Percentiles rank a stretch among this genome's conserved stretches.
These are phyloP conservation scores for Leptinotarsa juncta DNA, from an alignment of 2,888 invertebrate genomes.

Conservation along the genomic window DNA sequence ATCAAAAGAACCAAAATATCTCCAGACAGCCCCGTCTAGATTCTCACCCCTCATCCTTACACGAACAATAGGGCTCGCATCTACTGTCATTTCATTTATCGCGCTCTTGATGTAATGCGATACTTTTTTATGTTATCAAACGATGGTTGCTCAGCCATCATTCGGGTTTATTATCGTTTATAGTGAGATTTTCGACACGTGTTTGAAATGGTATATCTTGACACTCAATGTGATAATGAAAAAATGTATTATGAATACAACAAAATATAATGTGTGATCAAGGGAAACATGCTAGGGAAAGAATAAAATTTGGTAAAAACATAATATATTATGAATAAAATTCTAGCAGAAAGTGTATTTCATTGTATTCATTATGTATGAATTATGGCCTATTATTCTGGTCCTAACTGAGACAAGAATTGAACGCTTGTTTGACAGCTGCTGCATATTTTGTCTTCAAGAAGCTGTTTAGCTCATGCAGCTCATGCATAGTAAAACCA, in stretches of 20 bases:
- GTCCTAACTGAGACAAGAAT: too few relatives aligned
- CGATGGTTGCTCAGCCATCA: slow-evolving; percentile 36
- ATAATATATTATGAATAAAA: too few relatives aligned
- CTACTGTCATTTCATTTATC: slow-evolving; percentile 43
- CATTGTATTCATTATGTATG: too few relatives aligned
- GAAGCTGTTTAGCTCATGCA: too few relatives aligned
- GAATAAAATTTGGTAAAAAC: neutral
- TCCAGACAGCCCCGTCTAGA: neutral
- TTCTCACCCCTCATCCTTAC: slow-evolving; percentile 33
- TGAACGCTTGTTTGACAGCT: too few relatives aligned
- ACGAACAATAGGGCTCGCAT: slow-evolving; percentile 50
- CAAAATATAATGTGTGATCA: neutral
- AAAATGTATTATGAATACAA: slow-evolving; percentile 26
- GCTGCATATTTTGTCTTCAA: too few relatives aligned
- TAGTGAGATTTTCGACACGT: slow-evolving; percentile 53
- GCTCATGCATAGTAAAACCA: too few relatives aligned
- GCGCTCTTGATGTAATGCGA: slow-evolving; percentile 46
- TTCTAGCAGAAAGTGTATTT: too few relatives aligned
- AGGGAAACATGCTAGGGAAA: neutral
- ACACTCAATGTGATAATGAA: slow-evolving; percentile 44
- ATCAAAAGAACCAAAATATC: neutral
- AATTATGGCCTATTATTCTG: too few relatives aligned
- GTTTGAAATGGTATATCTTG: slow-evolving; percentile 50
- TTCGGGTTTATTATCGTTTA: slow-evolving; percentile 49
- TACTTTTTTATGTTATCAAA: slow-evolving; percentile 51